Evolutionary conservation across 1,140 invertebrate genomes (phyloP).

Genomic region (Chionoecetes opilio): DNA sequence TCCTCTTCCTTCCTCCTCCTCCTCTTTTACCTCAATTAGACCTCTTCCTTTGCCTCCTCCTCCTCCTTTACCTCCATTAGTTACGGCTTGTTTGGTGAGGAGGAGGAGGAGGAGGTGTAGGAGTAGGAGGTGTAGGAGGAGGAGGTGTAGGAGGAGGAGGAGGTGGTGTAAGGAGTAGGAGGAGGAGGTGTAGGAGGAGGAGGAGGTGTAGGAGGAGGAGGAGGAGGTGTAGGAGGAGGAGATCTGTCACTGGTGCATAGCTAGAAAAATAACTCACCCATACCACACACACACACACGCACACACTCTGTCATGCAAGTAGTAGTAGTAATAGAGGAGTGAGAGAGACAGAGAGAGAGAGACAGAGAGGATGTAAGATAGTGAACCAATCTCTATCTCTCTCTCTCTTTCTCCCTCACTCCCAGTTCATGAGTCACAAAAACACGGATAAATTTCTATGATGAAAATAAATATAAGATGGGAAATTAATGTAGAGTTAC

Average conservation of each 20-base stretch:
- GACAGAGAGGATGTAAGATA: no score
- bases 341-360: background rate
- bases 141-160: no score
- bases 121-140: background rate
- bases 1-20: background rate
- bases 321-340: background rate
- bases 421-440: no score
- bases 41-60: background rate
- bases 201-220: background rate
- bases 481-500: no score
- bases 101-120: conserved; percentile 7
- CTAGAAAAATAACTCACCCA: background rate
- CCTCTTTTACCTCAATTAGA: background rate
- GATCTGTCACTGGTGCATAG: no score
- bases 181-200: background rate
- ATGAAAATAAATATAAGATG: background rate
- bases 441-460: no score
- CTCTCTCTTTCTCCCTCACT: background rate
- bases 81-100: background rate
- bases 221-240: background rate
- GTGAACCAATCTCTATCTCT: background rate
- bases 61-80: background rate
- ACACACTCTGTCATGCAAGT: background rate
- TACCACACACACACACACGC: background rate
- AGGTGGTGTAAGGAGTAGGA: background rate